phyloP scores from a whole-genome alignment of 2,113 vertebrate genomes.

The Hippocampus abdominalis region DNA sequence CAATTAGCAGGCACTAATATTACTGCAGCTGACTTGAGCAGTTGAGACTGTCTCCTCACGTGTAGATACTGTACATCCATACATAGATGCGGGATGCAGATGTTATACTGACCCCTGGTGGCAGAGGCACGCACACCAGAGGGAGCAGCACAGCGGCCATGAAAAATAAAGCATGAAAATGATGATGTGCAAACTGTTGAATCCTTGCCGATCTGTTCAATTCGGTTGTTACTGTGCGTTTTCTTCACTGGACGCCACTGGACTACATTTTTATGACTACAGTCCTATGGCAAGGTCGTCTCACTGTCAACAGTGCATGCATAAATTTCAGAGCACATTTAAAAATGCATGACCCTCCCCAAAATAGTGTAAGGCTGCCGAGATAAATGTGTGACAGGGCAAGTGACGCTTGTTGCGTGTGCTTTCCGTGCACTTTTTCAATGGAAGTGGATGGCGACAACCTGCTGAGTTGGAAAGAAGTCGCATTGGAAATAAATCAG shows the following conservation, averaged over 20 bases:
- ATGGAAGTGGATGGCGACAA: background rate
- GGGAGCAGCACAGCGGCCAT: background rate
- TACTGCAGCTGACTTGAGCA: background rate
- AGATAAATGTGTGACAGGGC: background rate
- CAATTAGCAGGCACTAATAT: no score
- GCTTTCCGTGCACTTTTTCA: background rate
- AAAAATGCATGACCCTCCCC: conserved; percentile 37
- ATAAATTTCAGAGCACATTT: conserved; percentile 41
- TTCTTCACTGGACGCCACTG: background rate
- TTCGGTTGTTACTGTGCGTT: background rate
- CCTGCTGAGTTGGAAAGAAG: conserved; percentile 3
- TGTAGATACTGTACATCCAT: no score
- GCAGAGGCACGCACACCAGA: background rate
- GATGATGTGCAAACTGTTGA: background rate
- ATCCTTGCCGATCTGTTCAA: background rate
- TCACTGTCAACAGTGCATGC: conserved; percentile 51
- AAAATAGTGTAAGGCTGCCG: conserved; percentile 28
- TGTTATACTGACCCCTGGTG: background rate
- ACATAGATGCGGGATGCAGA: background rate
- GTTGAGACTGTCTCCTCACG: background rate
- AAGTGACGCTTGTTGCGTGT: conserved; percentile 2
- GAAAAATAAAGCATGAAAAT: background rate
- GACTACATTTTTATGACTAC: background rate
- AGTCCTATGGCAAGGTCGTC: conserved; percentile 39
- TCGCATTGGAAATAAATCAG: background rate